Percentiles rank a stretch among this genome's conserved stretches.
These are phyloP conservation scores for Lochmaea crataegi DNA, from an alignment of 2,888 invertebrate species.

Conservation along the genomic window DNA sequence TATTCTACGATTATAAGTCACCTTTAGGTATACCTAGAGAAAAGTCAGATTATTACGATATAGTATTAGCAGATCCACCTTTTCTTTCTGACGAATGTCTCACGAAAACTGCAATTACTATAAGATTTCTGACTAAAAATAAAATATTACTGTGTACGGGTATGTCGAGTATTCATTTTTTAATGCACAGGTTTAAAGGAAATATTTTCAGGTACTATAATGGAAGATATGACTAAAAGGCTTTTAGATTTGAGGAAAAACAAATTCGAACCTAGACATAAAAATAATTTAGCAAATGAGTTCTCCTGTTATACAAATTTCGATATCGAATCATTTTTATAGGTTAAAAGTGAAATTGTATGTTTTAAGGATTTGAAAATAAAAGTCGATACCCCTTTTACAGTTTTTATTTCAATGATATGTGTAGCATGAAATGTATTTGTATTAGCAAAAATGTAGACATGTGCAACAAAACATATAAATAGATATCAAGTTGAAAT, in stretches of 20 bases:
- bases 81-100: constrained; percentile 94
- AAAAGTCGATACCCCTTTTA: constrained; percentile 23
- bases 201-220: constrained; percentile 73
- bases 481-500: no score
- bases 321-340: constrained; percentile 70
- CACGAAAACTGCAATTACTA: constrained; percentile 81
- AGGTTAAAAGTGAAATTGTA: background rate
- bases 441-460: constrained; percentile 31
- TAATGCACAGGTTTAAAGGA: background rate
- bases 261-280: constrained; percentile 82
- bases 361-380: constrained; percentile 31
- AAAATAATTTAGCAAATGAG: constrained; percentile 92
- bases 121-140: constrained; percentile 76
- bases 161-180: constrained; percentile 51
- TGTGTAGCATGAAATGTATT: constrained; percentile 55
- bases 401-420: constrained; percentile 51
- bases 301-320: constrained; percentile 94
- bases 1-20: constrained; percentile 88
- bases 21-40: constrained; percentile 77
- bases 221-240: constrained; percentile 76
- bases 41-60: constrained; percentile 74
- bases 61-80: constrained; percentile 94
- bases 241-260: constrained; percentile 75
- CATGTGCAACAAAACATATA: constrained; percentile 4
- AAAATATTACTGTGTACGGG: constrained; percentile 92